phyloP scores from a whole-genome alignment of 2,888 invertebrate species.

The Taphrorychus bicolor region DNA sequence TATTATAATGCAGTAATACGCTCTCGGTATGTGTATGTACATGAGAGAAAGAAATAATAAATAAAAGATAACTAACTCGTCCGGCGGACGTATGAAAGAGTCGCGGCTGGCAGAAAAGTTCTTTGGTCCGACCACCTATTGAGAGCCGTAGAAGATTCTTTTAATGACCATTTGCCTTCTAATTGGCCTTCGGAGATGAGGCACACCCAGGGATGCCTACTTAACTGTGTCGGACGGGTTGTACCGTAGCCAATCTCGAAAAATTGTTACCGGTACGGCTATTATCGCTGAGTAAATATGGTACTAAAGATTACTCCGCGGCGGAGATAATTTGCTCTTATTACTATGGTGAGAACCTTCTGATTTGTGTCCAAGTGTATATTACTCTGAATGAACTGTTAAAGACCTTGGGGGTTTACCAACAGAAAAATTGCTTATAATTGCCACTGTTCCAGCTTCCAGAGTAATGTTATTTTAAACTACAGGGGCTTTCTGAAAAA shows the following conservation, averaged over 20 bases:
- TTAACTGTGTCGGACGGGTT: slow-evolving; percentile 13
- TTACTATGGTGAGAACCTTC: not conserved
- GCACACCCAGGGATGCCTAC: slow-evolving; percentile 30
- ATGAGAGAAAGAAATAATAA: slow-evolving; percentile 25
- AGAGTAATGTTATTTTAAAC: no score
- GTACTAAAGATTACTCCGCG: slow-evolving; percentile 14
- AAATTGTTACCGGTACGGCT: slow-evolving; percentile 13
- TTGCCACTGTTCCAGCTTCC: no score
- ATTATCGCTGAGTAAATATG: not conserved
- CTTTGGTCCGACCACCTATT: slow-evolving; percentile 33
- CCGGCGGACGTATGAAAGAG: slow-evolving; percentile 32
- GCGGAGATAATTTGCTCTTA: slow-evolving; percentile 13
- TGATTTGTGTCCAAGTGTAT: no score
- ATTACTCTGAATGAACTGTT: no score
- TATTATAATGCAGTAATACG: not conserved
- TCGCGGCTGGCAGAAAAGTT: slow-evolving; percentile 19
- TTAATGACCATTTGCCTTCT: slow-evolving; percentile 28
- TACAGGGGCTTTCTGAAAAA: no score
- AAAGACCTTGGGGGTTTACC: no score
- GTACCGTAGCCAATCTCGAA: slow-evolving; percentile 20
- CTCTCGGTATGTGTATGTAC: no score
- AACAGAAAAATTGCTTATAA: no score
- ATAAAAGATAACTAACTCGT: slow-evolving; percentile 21
- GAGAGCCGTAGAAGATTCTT: slow-evolving; percentile 34
- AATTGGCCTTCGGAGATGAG: slow-evolving; percentile 30